Conservation (phyloP, 2,113 vertebrate species). For the Phrynosoma platyrhinos region DNA sequence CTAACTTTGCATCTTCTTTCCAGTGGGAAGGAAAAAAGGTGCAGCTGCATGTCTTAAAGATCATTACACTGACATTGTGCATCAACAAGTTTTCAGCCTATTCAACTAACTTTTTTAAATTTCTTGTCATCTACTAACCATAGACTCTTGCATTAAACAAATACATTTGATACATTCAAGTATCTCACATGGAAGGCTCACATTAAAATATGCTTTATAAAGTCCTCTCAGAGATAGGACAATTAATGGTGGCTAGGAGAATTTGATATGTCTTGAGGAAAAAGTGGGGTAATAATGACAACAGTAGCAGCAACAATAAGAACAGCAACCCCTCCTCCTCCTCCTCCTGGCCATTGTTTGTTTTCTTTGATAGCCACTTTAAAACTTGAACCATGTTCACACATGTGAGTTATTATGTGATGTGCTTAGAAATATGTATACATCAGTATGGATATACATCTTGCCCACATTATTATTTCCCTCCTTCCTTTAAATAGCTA, state of each 20-base stretch:
- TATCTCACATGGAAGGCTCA: too few species aligned
- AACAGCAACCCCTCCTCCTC: too few species aligned
- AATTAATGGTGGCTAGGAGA: neutral
- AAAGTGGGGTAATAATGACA: neutral
- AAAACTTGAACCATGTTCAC: neutral
- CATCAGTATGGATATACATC: neutral
- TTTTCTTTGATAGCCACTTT: neutral
- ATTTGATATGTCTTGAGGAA: neutral
- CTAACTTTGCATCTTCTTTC: too few species aligned
- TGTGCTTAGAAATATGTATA: neutral
- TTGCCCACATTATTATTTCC: neutral
- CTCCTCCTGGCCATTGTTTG: too few species aligned
- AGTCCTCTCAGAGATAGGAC: neutral
- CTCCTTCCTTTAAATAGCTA: neutral
- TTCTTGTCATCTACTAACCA: neutral
- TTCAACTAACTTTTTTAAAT: slow-evolving; percentile 40
- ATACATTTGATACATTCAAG: neutral
- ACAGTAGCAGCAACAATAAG: too few species aligned
- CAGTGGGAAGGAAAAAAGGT: too few species aligned
- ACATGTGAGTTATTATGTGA: neutral
- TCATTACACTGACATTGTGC: too few species aligned
- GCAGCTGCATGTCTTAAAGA: too few species aligned
- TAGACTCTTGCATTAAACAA: neutral
- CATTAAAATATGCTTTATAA: too few species aligned
- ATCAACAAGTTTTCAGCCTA: neutral